Percentiles rank a stretch among this genome's conserved stretches.
Evolutionary conservation across 2,113 vertebrate genomes (phyloP).

Genomic region (Mesitornis unicolor): DNA sequence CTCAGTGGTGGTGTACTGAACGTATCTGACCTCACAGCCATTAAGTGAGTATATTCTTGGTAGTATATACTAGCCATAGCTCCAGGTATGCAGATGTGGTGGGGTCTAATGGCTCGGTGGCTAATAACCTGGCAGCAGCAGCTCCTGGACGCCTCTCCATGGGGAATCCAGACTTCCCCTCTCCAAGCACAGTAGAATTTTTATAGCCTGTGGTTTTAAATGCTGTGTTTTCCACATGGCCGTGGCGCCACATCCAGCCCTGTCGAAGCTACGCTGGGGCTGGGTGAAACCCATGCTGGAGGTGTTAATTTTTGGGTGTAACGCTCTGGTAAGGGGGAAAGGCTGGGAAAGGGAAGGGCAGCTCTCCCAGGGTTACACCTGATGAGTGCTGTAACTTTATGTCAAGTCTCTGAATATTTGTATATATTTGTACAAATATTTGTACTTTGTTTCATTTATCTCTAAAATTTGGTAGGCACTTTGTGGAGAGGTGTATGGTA

Average conservation of each 20-base stretch:
- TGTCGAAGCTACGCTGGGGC: neutral
- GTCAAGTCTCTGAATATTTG: neutral
- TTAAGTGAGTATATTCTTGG: fast-evolving
- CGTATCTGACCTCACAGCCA: neutral
- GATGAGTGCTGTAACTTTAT: neutral
- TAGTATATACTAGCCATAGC: neutral
- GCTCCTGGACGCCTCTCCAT: neutral
- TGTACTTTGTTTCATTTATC: neutral
- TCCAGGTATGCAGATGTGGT: neutral
- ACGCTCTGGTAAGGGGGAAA: fast-evolving
- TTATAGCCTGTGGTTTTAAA: constrained; percentile 51
- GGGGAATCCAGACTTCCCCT: constrained; percentile 49
- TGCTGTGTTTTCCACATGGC: constrained; percentile 5
- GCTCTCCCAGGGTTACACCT: neutral
- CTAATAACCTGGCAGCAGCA: neutral
- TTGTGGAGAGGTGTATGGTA: fast-evolving
- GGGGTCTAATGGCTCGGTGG: neutral
- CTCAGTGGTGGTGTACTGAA: fast-evolving
- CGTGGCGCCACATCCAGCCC: fast-evolving
- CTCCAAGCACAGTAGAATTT: neutral
- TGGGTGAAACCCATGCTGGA: neutral
- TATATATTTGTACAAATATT: no score
- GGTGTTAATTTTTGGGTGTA: neutral
- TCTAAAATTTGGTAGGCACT: neutral
- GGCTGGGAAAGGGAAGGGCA: neutral